phyloP scores from a whole-genome alignment of 2,797 vertebrate species.

The Spondyliosoma cantharus region DNA sequence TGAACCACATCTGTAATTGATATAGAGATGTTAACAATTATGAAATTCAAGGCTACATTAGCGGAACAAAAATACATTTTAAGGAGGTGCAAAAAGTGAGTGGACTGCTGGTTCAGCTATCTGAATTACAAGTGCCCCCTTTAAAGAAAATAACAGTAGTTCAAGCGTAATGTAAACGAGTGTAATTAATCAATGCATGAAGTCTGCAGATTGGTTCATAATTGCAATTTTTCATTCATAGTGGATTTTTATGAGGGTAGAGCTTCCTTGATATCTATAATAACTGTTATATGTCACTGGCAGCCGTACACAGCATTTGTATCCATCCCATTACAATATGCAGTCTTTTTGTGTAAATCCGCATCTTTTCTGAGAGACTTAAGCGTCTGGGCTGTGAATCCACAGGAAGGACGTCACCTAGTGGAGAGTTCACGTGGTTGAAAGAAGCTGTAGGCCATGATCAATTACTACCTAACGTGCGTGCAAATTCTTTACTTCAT shows the following conservation, averaged over 20 bases:
- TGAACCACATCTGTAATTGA: not conserved
- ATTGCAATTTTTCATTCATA: not conserved
- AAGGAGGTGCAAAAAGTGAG: not conserved
- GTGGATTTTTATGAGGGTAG: not conserved
- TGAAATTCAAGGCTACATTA: rapidly evolving
- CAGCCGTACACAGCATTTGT: not conserved
- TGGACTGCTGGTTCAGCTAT: constrained; percentile 5
- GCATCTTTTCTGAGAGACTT: not conserved
- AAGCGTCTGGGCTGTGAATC: not conserved
- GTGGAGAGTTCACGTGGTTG: not conserved
- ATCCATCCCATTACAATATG: not conserved
- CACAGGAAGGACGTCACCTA: constrained; percentile 24
- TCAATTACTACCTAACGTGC: not conserved
- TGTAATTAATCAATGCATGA: not conserved
- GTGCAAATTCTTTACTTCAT: not conserved
- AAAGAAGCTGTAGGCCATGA: not conserved
- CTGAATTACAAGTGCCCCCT: not conserved
- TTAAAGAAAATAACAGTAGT: not conserved
- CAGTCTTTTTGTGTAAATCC: not conserved
- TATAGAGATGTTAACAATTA: not conserved
- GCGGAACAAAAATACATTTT: not conserved
- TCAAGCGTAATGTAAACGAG: not conserved
- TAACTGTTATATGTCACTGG: not conserved
- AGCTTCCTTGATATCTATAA: not conserved
- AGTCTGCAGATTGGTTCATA: constrained; percentile 2